Conservation (phyloP, 30 jellyfish, hydroid and myxozoan species). For the Sanderia malayensis region DNA sequence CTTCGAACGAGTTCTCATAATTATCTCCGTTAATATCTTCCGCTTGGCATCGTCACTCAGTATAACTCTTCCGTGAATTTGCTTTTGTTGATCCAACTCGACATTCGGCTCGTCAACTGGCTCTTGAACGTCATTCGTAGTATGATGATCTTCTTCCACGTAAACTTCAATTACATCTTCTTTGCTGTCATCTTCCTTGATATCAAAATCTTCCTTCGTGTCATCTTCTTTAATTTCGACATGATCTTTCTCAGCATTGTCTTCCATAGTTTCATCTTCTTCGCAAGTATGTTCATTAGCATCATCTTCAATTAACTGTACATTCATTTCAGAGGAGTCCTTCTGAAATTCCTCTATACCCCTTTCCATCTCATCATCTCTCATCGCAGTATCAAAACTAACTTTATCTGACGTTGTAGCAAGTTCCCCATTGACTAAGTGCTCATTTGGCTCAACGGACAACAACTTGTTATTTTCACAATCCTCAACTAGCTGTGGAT, state of each 20-base stretch:
- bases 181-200: not conserved
- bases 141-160: slow-evolving; percentile 52
- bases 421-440: not conserved
- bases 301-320: not conserved
- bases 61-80: not conserved
- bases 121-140: not conserved
- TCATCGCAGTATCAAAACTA: no score
- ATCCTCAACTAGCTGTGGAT: no score
- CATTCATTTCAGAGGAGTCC: not conserved
- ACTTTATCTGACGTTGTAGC: not conserved
- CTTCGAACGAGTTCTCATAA: slow-evolving; percentile 43
- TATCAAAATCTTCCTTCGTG: not conserved
- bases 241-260: not conserved
- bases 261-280: not conserved
- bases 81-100: not conserved
- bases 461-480: no score
- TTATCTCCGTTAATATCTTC: slow-evolving; percentile 35
- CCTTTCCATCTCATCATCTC: not conserved
- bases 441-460: no score
- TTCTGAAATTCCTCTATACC: not conserved
- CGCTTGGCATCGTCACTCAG: slow-evolving; percentile 14
- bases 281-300: not conserved
- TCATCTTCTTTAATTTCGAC: not conserved
- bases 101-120: not conserved
- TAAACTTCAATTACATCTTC: slow-evolving; percentile 55